Percentiles rank a stretch among this genome's conserved stretches.
phyloP scores from a whole-genome alignment of 2,888 invertebrate species.

The Drosophila mercatorum region DNA sequence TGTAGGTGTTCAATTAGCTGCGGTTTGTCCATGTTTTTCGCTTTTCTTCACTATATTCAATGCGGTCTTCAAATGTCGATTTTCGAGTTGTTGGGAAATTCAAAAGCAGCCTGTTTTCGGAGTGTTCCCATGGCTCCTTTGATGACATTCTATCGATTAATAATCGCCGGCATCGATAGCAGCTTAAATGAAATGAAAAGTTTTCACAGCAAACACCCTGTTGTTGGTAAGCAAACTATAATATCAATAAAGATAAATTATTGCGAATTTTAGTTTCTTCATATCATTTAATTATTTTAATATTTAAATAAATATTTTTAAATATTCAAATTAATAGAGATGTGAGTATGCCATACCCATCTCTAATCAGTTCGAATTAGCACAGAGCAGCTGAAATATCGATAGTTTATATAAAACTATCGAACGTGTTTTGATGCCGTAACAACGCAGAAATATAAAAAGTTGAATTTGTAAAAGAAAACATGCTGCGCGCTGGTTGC shows the following conservation, averaged over 20 bases:
- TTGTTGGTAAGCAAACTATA: neutral
- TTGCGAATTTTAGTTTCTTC: neutral
- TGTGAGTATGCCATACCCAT: neutral
- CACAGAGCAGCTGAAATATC: conserved; percentile 2
- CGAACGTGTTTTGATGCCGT: conserved; percentile 47
- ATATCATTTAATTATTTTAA: neutral
- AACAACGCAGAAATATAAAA: conserved; percentile 26
- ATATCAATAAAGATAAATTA: neutral
- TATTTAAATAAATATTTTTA: too few species aligned
- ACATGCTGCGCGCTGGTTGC: conserved; percentile 71
- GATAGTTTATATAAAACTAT: conserved; percentile 16
- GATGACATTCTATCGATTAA: conserved; percentile 1
- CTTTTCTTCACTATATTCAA: neutral
- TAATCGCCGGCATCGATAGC: neutral
- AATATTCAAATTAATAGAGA: too few species aligned
- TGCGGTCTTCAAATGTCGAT: conserved; percentile 8
- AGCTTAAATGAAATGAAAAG: too few species aligned
- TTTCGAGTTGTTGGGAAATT: conserved; percentile 13
- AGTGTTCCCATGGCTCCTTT: conserved; percentile 38
- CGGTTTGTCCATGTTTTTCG: conserved; percentile 89
- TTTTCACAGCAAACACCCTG: neutral
- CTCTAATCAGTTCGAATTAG: neutral
- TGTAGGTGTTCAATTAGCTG: conserved; percentile 95
- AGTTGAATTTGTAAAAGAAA: conserved; percentile 23
- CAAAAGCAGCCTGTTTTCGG: conserved; percentile 17